Conservation (phyloP, 2,797 vertebrate genomes). For the Silurus aristotelis region DNA sequence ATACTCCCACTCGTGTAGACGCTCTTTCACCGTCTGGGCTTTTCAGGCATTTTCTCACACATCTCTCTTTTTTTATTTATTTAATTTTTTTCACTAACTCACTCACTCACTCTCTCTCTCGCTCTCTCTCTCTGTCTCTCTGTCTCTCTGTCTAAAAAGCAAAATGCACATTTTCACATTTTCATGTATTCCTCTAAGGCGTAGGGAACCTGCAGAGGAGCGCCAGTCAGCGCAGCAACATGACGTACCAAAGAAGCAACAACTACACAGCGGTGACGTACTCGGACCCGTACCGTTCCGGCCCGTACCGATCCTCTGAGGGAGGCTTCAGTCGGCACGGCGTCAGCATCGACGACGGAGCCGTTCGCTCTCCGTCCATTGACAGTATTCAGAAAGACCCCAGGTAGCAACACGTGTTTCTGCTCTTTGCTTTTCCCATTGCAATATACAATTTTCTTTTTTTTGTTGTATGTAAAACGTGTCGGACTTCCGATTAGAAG, state of each 20-base stretch:
- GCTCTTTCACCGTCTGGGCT: neutral
- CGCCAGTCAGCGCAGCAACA: conserved; percentile 88
- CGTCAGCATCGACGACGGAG: conserved; percentile 79
- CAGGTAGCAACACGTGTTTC: conserved; percentile 71
- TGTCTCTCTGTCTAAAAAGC: neutral
- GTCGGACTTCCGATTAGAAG: too few species aligned
- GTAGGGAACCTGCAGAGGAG: conserved; percentile 91
- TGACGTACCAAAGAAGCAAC: conserved; percentile 95
- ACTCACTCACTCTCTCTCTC: neutral
- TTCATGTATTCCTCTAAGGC: conserved; percentile 69
- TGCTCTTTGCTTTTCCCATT: neutral
- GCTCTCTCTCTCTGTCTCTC: conserved; percentile 3
- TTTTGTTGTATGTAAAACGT: too few species aligned
- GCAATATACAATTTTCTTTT: neutral
- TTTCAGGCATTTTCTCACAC: neutral
- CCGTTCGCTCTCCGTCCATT: conserved; percentile 91
- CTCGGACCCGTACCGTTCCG: conserved; percentile 83
- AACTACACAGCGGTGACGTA: conserved; percentile 84
- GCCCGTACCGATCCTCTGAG: conserved; percentile 84
- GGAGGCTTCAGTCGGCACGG: conserved; percentile 76
- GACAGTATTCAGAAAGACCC: conserved; percentile 99
- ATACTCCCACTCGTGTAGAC: conserved; percentile 12
- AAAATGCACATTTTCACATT: neutral
- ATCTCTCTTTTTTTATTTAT: neutral
- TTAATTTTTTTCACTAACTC: neutral